Evolutionary conservation across 2,113 vertebrate genomes (phyloP).

Genomic region (Hemiscyllium ocellatum): DNA sequence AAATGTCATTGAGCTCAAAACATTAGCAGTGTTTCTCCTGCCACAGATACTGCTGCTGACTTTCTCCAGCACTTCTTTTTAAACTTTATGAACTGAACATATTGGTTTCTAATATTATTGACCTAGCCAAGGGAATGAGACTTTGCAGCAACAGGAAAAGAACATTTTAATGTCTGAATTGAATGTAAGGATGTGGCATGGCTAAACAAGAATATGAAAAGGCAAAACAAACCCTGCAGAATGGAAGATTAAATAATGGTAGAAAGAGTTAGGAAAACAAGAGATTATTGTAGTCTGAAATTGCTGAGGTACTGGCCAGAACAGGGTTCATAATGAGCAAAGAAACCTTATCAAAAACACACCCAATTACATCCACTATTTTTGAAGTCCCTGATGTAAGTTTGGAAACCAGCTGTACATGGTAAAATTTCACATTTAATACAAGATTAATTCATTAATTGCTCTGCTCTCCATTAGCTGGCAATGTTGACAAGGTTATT

Average conservation of each 20-base stretch:
- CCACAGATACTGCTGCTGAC: no score
- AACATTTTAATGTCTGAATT: no score
- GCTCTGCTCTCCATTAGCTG: background rate
- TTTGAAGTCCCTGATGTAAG: background rate
- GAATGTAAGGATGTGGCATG: no score
- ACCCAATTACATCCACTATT: background rate
- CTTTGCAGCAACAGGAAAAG: background rate
- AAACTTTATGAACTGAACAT: background rate
- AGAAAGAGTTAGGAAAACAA: no score
- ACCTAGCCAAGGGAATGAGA: background rate
- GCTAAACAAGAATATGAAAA: no score
- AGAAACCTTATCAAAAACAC: background rate
- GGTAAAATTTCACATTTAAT: background rate
- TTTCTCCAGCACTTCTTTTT: no score
- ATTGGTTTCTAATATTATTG: background rate
- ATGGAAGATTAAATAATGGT: background rate
- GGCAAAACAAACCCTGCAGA: no score
- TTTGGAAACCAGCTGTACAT: background rate
- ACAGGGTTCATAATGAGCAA: no score
- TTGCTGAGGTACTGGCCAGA: no score
- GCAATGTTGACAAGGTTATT: background rate
- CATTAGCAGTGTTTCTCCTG: no score
- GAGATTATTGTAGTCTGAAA: no score
- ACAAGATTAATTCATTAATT: background rate
- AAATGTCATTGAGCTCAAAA: no score